Evolutionary conservation across 23 tunicate species (phyloP).

Genomic region (Ciona savignyi): DNA sequence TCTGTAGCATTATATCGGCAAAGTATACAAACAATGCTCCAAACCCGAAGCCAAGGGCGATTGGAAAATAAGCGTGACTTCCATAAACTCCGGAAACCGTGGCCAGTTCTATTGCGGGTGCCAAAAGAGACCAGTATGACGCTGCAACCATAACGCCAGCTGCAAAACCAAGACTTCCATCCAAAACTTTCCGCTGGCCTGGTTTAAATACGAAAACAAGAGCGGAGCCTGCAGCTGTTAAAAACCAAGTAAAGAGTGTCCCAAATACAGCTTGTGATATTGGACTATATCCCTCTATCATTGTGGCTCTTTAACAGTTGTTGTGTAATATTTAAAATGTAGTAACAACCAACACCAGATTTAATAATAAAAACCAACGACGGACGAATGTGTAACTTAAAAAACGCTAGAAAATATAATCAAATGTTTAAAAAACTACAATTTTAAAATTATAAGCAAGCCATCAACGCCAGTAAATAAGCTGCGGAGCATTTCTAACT

Average conservation of each 20-base stretch:
- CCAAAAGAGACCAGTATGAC: slow-evolving; percentile 91
- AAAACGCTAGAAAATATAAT: no score
- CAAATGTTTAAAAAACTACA: no score
- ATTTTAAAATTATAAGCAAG: no score
- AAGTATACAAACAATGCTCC: slow-evolving; percentile 88
- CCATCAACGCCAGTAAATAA: no score
- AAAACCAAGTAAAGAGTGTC: slow-evolving; percentile 87
- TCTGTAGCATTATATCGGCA: slow-evolving; percentile 73
- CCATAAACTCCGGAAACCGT: slow-evolving; percentile 63
- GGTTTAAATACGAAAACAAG: slow-evolving; percentile 72
- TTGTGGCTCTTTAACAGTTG: no score
- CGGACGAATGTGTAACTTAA: no score
- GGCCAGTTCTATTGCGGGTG: slow-evolving; percentile 87
- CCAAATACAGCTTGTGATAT: slow-evolving; percentile 77
- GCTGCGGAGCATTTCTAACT: no score
- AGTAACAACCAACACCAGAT: no score
- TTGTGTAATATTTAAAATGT: no score
- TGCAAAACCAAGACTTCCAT: slow-evolving; percentile 92
- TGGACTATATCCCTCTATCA: slow-evolving; percentile 54
- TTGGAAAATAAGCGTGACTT: slow-evolving; percentile 62
- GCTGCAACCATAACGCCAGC: slow-evolving; percentile 99
- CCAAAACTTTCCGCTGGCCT: slow-evolving; percentile 67
- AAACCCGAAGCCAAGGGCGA: slow-evolving; percentile 71
- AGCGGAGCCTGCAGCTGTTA: slow-evolving; percentile 78
- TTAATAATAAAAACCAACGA: no score